Evolutionary conservation across 2,888 invertebrate genomes (phyloP).

Genomic region (Drosophila quinaria): DNA sequence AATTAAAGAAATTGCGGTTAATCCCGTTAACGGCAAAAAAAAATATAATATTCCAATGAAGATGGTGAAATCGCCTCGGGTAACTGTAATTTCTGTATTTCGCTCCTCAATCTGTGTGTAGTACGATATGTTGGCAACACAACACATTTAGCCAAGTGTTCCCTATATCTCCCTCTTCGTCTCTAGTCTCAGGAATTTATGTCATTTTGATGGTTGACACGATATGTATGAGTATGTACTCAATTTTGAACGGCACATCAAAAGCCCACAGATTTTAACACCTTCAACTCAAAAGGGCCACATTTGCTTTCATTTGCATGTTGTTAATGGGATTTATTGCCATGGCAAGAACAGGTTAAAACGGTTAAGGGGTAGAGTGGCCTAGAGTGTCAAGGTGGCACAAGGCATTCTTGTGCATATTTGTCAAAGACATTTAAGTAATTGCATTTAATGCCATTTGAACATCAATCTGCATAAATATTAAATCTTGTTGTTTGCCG

Average conservation of each 20-base stretch:
- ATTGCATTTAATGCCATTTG: conserved; percentile 68
- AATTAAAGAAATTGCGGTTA: conserved; percentile 85
- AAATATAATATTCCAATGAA: conserved; percentile 35
- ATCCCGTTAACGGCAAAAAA: conserved; percentile 77
- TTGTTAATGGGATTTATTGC: conserved; percentile 69
- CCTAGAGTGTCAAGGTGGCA: neutral
- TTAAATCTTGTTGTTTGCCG: conserved; percentile 40
- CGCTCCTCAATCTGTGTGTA: conserved; percentile 13
- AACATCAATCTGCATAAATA: conserved; percentile 58
- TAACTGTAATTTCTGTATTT: conserved; percentile 55
- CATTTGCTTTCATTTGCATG: conserved; percentile 70
- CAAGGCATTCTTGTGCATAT: conserved; percentile 45
- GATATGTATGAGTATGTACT: conserved; percentile 3
- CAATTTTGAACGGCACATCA: conserved; percentile 47
- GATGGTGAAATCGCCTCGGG: conserved; percentile 44
- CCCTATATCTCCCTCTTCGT: too few species aligned
- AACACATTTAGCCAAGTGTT: conserved; percentile 61
- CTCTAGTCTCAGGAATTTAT: conserved; percentile 10
- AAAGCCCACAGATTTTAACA: conserved; percentile 64
- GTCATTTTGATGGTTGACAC: conserved; percentile 38
- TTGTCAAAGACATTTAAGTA: conserved; percentile 75
- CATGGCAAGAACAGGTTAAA: conserved; percentile 27
- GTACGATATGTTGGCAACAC: conserved; percentile 29
- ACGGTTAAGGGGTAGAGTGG: neutral
- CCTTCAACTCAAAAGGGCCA: conserved; percentile 46